A percentile compares a stretch with the other conserved stretches of the same genome.
These are phyloP conservation scores for Atethmia centrago DNA, from an alignment of 2,888 invertebrate genomes.

Conservation along the genomic window DNA sequence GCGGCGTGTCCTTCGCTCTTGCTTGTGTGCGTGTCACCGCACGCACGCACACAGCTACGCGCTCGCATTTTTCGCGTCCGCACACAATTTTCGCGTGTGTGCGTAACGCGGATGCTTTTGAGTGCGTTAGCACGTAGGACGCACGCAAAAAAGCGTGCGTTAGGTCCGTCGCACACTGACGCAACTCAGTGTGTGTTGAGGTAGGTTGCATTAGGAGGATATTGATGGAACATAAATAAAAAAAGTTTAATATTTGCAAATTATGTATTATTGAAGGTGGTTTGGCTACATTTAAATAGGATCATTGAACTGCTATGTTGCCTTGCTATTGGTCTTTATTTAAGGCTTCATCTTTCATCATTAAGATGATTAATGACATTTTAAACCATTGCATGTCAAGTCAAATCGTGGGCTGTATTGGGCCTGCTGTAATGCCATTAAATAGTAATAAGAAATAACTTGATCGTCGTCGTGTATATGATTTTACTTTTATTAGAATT, in stretches of 20 bases:
- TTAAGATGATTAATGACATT: slow-evolving; percentile 28
- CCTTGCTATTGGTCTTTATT: slow-evolving; percentile 5
- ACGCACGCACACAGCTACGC: slow-evolving; percentile 69
- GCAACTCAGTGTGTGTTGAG: slow-evolving; percentile 58
- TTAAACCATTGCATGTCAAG: slow-evolving; percentile 4
- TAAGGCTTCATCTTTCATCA: neutral
- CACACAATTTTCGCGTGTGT: slow-evolving; percentile 73
- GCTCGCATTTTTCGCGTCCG: slow-evolving; percentile 76
- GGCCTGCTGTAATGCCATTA: neutral
- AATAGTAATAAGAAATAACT: neutral
- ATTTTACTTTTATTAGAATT: neutral
- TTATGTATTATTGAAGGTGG: slow-evolving; percentile 20
- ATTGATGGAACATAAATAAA: slow-evolving; percentile 39
- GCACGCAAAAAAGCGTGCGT: slow-evolving; percentile 73
- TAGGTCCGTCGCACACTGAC: slow-evolving; percentile 64
- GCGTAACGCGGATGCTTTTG: slow-evolving; percentile 78
- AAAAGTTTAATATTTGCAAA: slow-evolving; percentile 33
- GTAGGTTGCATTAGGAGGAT: slow-evolving; percentile 60
- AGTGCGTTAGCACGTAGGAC: slow-evolving; percentile 80
- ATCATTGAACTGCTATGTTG: slow-evolving; percentile 16
- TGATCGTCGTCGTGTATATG: neutral
- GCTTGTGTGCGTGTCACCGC: slow-evolving; percentile 83
- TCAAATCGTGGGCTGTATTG: neutral
- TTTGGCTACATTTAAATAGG: slow-evolving; percentile 27
- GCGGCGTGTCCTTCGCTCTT: slow-evolving; percentile 87